Base-by-base conservation (phyloP, 2,888 invertebrate genomes). In the Lordiphosa fenestrarum region DNA sequence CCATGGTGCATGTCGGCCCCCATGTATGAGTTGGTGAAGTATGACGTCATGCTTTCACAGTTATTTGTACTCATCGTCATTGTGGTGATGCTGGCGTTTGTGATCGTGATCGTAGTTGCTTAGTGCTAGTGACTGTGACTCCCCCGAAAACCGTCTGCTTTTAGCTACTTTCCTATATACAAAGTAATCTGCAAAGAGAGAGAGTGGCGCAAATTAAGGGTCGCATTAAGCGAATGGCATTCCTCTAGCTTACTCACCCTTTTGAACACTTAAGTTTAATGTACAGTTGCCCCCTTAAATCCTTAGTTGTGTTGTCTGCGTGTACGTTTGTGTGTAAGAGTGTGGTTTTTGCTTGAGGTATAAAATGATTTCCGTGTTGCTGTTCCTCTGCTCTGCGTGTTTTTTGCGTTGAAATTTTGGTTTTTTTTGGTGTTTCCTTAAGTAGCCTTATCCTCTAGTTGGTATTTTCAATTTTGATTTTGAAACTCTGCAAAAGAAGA, bases 1-100 rank as follows among this genome's bases (percentile, higher is more conserved):
- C 95, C 94, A 91, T 95, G 95, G 90, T 96, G 95, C 91, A 95
- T 95, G 78, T 94, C 94, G 64, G 92, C 91, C 67, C 92, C 92
- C 89, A 96, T 96, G 91, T 97, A 97, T 86, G 95, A 94, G 92
- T 96, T 97, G 88, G 96, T 95, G 91, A 96, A 97, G 91, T 97
- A 97, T 91, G 94, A 94, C 92, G 96, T 96, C 96, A 96, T 97
- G 92, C 94, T 94, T 91, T 93, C 93, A 91, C 93, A 93, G 88
- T 93, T 93, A 91, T 93, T 93, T 90, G 93, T 92, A 92, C 92
- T 93, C 93, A 93, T 93, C 91, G 92, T 90, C 90, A 90, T 90
- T 73, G 83, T 90, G 85, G 73, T 37, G 30, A 56, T 19, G 62
- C 55, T 60, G 30, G 30, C 30, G 30, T 30, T 30, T 9, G 30